Evolutionary conservation across 2,113 vertebrate species (phyloP), one percentile per base, ranked within the genome.

Genomic region (Cromileptes altivelis): DNA sequence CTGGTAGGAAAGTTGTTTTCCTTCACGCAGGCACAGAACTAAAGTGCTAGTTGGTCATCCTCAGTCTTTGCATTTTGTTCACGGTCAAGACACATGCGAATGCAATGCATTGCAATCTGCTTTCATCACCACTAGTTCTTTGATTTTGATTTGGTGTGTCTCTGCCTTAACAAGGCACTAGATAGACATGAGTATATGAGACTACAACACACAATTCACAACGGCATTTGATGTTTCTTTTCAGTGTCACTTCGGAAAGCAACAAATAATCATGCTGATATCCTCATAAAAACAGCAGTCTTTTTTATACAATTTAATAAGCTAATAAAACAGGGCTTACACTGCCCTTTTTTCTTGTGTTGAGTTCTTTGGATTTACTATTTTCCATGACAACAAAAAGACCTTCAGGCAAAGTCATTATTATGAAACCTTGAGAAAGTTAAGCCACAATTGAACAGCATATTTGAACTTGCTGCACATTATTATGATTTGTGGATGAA

Each of bases 401-500:
- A 58, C 70, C 63, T 86, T 70, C 53, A 85, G 45, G 64, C 52
- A 70, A 55, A 47, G 17, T 76, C 19, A 53, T 78, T 37, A 33
- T 27, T 56, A 33, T 64, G 18, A 67, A 75, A 85, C 70, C 60
- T 84, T 84, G 75, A 84, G 23, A 73, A 70, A 75, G 52, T 70
- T 21, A 17, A 63, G 49, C 2, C 3, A 21, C 52, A 47, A 25
- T 45, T 42, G 50, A 55, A 52, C 10, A 23, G 40, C 27, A 60
- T 53, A 71, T 63, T 49, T 78, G 7, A 78, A 65, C 17, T 87
- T 69, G 30, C 60, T 81, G 40, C 53, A 70, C 33, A 67, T 47
- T 58, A 53, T 79, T 10, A 33, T 61, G 37, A 64, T 67, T 72
- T 71, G 53, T 73, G 65, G 21, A n/a, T 65, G 40, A 81, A 78